Evolutionary conservation across 2,113 vertebrate species (phyloP).

Genomic region (Pterophyllum scalare): DNA sequence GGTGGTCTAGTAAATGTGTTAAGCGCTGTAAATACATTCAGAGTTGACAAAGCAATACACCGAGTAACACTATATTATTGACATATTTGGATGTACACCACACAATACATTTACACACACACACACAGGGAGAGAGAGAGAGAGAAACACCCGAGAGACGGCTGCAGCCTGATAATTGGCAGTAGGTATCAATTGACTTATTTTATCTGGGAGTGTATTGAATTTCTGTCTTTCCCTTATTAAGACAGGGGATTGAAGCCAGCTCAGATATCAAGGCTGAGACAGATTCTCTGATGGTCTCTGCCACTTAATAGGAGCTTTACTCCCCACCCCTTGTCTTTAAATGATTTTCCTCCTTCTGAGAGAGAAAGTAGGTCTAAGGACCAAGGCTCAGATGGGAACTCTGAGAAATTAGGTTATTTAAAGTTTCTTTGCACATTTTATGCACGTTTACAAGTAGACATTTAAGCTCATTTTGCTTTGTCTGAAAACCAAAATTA

Average conservation of each 20-base stretch:
- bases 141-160: background rate
- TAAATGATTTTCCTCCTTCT: slow-evolving; percentile 27
- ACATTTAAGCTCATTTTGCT: background rate
- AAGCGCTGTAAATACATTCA: accelerated
- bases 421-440: background rate
- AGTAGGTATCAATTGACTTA: slow-evolving; percentile 46
- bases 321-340: background rate
- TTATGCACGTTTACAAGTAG: background rate
- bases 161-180: slow-evolving; percentile 52
- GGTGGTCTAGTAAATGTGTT: background rate
- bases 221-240: slow-evolving; percentile 49
- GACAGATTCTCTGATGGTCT: slow-evolving; percentile 44
- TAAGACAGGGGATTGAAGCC: slow-evolving; percentile 48
- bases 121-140: background rate
- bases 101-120: background rate
- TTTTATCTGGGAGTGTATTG: slow-evolving; percentile 43
- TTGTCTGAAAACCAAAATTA: background rate
- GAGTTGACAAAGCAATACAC: background rate
- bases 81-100: background rate
- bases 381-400: background rate
- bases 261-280: slow-evolving; percentile 31
- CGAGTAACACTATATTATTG: background rate
- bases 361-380: background rate
- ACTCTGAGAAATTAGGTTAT: background rate
- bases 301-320: slow-evolving; percentile 37